These are phyloP conservation scores for Columba livia DNA, from an alignment of 2,113 vertebrate species.

Conservation along the genomic window DNA sequence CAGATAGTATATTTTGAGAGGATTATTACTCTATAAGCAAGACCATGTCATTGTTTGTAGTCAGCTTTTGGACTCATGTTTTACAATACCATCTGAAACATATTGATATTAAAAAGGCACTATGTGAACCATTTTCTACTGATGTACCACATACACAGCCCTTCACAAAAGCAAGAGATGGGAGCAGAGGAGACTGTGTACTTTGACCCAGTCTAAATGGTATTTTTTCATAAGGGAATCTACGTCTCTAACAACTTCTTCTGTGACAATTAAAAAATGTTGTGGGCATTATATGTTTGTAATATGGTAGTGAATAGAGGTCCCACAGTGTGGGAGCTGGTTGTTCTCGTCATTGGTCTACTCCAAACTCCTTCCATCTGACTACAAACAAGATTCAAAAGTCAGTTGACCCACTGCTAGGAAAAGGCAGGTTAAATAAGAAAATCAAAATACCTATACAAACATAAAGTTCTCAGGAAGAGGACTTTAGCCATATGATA, in stretches of 20 bases:
- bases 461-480: background rate
- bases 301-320: background rate
- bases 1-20: background rate
- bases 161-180: background rate
- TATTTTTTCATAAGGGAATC: background rate
- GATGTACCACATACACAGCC: background rate
- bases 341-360: background rate
- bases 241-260: background rate
- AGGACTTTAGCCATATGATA: accelerated
- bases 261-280: background rate
- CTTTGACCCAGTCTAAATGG: background rate
- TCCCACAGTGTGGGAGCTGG: background rate
- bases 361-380: background rate
- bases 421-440: background rate
- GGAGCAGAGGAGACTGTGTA: background rate
- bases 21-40: background rate
- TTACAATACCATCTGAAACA: background rate
- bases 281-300: background rate
- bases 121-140: background rate
- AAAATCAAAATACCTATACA: background rate
- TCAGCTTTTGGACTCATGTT: background rate
- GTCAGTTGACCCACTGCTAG: background rate
- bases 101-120: background rate
- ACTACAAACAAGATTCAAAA: background rate
- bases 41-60: background rate